Percentiles rank a stretch among this genome's conserved stretches.
phyloP scores from a whole-genome alignment of 2,113 vertebrate species.

The Zosterops japonicus region DNA sequence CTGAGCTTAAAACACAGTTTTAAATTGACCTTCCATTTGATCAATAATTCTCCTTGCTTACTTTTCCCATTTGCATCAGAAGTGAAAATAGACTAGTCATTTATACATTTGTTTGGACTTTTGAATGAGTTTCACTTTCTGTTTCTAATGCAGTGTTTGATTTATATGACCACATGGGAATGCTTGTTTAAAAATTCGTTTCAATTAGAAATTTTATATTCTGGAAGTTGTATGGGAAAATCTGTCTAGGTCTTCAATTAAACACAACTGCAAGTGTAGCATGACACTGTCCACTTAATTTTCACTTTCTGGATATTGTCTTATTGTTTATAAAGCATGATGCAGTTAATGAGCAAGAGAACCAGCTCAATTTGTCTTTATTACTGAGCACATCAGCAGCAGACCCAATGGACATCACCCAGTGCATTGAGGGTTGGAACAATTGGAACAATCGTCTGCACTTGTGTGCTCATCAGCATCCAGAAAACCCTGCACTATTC shows the following conservation, averaged over 20 bases:
- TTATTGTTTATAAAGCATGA: constrained; percentile 32
- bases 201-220: constrained; percentile 18
- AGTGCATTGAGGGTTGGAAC: not conserved
- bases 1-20: not conserved
- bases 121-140: not conserved
- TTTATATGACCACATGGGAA: not conserved
- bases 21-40: not conserved
- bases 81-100: constrained; percentile 21
- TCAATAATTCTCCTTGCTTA: constrained; percentile 12
- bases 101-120: constrained; percentile 17
- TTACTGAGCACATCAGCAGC: constrained; percentile 30
- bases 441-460: not conserved
- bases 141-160: constrained; percentile 16
- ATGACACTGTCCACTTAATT: not conserved
- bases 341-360: constrained; percentile 19
- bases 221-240: not conserved
- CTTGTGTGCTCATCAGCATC: not conserved
- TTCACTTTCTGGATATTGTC: not conserved
- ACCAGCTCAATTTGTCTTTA: constrained; percentile 54
- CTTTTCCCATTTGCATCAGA: not conserved
- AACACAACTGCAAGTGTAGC: not conserved
- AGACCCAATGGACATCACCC: not conserved
- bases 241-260: not conserved
- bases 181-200: constrained; percentile 25
- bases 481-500: not conserved